Percentiles rank a stretch among this genome's conserved stretches.
Evolutionary conservation across 2,113 vertebrate genomes (phyloP).

Genomic region (Nothobranchius furzeri): DNA sequence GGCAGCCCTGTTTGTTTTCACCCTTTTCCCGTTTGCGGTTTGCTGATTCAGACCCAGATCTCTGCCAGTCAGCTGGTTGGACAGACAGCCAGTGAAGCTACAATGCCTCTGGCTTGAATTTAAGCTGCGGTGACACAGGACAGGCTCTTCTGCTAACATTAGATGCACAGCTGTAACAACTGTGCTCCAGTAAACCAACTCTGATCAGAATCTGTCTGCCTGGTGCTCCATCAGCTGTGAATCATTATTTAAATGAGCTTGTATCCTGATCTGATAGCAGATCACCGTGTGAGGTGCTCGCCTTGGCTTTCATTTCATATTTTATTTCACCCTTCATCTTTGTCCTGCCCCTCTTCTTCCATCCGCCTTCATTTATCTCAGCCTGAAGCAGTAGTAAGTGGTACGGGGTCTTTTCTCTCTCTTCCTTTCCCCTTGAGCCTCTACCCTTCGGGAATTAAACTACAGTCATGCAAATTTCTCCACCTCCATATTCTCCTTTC

Average conservation of each 20-base stretch:
- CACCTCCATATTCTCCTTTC: not conserved
- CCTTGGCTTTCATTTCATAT: slow-evolving; percentile 35
- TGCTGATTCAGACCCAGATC: slow-evolving; percentile 27
- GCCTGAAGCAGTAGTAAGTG: slow-evolving; percentile 39
- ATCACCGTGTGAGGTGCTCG: slow-evolving; percentile 25
- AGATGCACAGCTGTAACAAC: slow-evolving; percentile 27
- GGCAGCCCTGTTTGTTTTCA: slow-evolving; percentile 29
- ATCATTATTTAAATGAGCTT: slow-evolving; percentile 39
- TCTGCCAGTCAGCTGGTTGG: slow-evolving; percentile 26
- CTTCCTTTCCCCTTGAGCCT: slow-evolving; percentile 2
- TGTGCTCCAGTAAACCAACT: slow-evolving; percentile 21
- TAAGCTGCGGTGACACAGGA: slow-evolving; percentile 40
- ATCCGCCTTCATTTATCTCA: slow-evolving; percentile 36
- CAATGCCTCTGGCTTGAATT: slow-evolving; percentile 44
- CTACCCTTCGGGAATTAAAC: slow-evolving; percentile 26
- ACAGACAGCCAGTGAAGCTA: slow-evolving; percentile 33
- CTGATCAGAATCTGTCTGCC: slow-evolving; percentile 1
- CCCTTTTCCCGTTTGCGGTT: slow-evolving; percentile 16
- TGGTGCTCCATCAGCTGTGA: slow-evolving; percentile 30
- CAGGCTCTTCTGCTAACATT: slow-evolving; percentile 39
- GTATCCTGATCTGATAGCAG: slow-evolving; percentile 18
- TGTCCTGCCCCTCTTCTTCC: slow-evolving; percentile 25
- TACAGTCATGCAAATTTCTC: slow-evolving; percentile 20
- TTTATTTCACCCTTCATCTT: slow-evolving; percentile 40
- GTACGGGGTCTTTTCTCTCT: slow-evolving; percentile 33